These are phyloP conservation scores for Stratiolaelaps scimitus DNA, from an alignment of 1,140 invertebrate genomes.

Conservation along the genomic window DNA sequence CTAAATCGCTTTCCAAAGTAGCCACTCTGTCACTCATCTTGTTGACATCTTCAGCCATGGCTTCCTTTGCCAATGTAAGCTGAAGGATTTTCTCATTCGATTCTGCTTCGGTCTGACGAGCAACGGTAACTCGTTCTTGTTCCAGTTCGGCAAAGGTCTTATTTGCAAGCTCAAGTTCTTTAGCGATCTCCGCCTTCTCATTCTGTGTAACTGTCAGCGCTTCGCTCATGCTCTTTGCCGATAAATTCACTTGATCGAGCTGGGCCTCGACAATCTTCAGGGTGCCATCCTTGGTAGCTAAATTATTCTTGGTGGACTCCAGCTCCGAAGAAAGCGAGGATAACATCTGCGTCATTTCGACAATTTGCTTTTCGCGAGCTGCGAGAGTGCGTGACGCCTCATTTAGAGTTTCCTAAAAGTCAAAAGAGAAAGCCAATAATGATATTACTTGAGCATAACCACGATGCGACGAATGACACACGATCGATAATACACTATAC, in stretches of 20 bases:
- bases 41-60: too few relatives aligned
- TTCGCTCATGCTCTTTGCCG: too few relatives aligned
- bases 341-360: background rate
- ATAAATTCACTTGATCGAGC: background rate
- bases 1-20: background rate
- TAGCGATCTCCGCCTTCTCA: too few relatives aligned
- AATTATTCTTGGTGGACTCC: background rate
- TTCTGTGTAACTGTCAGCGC: too few relatives aligned
- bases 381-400: background rate
- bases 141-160: too few relatives aligned
- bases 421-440: background rate
- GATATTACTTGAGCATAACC: background rate
- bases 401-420: background rate
- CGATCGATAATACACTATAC: background rate
- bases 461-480: background rate
- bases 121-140: too few relatives aligned
- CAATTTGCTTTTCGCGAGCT: background rate
- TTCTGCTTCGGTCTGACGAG: too few relatives aligned
- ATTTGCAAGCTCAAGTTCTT: too few relatives aligned
- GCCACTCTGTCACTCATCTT: background rate
- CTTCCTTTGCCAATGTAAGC: too few relatives aligned
- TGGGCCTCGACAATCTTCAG: background rate
- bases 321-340: background rate
- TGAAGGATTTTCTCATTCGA: too few relatives aligned
- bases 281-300: slow-evolving; percentile 5